These are phyloP conservation scores for Cariama cristata DNA, from an alignment of 2,113 vertebrate genomes.

Conservation along the genomic window DNA sequence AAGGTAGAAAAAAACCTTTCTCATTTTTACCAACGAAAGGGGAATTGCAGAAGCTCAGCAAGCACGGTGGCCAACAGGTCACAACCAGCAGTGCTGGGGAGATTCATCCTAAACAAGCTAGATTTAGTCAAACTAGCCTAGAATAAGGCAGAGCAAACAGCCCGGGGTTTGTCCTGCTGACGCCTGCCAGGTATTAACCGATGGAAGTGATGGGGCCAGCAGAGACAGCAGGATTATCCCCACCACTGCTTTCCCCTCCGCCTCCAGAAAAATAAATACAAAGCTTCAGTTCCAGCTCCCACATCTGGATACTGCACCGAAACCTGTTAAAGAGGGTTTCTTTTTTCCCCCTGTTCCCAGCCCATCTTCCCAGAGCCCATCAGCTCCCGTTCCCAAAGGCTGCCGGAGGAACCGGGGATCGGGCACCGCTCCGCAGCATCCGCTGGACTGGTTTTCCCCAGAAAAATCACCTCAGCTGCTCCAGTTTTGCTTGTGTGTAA, in stretches of 20 bases:
- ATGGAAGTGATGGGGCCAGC: rapidly evolving
- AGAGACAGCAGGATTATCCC: neutral
- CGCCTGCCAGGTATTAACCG: neutral
- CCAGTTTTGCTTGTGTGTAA: neutral
- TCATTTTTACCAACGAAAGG: neutral
- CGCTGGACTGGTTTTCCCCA: neutral
- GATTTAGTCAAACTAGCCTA: neutral
- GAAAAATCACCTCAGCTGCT: neutral
- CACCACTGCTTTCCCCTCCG: neutral
- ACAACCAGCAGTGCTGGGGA: neutral
- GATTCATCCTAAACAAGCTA: constrained; percentile 16
- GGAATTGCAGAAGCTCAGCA: neutral
- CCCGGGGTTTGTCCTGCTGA: neutral
- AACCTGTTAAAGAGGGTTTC: rapidly evolving
- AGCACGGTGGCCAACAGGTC: constrained; percentile 2
- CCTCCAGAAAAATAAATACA: neutral
- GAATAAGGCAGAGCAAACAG: neutral
- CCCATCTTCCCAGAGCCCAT: neutral
- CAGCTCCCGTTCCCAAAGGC: neutral
- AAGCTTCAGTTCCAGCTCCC: neutral
- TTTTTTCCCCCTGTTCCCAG: neutral
- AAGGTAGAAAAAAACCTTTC: constrained; percentile 33
- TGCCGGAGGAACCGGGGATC: neutral
- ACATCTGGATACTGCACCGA: neutral
- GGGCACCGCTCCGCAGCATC: rapidly evolving